phyloP scores from a whole-genome alignment of 2,888 invertebrate species.

The Euplexia lucipara region DNA sequence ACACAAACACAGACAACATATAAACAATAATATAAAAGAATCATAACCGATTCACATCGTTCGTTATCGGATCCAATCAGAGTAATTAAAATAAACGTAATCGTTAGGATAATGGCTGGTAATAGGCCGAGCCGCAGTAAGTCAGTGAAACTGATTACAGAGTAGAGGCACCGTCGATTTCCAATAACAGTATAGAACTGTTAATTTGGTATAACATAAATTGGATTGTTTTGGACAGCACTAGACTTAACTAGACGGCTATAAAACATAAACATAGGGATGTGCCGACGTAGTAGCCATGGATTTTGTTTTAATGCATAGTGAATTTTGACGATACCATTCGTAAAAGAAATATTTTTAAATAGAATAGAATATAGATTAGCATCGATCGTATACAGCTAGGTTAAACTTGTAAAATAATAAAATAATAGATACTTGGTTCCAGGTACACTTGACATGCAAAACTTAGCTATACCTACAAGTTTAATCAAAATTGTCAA shows the following conservation, averaged over 20 bases:
- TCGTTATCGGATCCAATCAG: constrained; percentile 69
- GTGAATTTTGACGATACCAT: not conserved
- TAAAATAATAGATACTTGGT: too few species aligned
- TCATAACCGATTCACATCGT: constrained; percentile 64
- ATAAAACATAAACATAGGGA: constrained; percentile 30
- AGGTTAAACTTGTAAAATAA: too few species aligned
- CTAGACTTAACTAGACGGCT: constrained; percentile 46
- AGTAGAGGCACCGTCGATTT: constrained; percentile 67
- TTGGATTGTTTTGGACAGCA: constrained; percentile 45
- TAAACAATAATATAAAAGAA: constrained; percentile 57
- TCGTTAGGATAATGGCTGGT: constrained; percentile 73
- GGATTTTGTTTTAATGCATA: not conserved
- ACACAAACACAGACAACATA: constrained; percentile 36
- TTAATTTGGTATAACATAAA: constrained; percentile 63
- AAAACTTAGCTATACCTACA: too few species aligned
- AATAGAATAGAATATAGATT: too few species aligned
- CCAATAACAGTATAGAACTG: constrained; percentile 63
- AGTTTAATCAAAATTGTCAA: too few species aligned
- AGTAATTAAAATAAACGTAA: constrained; percentile 75
- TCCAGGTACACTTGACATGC: too few species aligned
- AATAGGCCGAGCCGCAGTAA: constrained; percentile 65
- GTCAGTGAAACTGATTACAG: constrained; percentile 61
- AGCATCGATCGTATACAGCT: too few species aligned
- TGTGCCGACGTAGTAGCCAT: constrained; percentile 10
- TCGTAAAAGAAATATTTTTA: not conserved